phyloP scores from a whole-genome alignment of 2,113 vertebrate genomes.

The Glareola pratincola region DNA sequence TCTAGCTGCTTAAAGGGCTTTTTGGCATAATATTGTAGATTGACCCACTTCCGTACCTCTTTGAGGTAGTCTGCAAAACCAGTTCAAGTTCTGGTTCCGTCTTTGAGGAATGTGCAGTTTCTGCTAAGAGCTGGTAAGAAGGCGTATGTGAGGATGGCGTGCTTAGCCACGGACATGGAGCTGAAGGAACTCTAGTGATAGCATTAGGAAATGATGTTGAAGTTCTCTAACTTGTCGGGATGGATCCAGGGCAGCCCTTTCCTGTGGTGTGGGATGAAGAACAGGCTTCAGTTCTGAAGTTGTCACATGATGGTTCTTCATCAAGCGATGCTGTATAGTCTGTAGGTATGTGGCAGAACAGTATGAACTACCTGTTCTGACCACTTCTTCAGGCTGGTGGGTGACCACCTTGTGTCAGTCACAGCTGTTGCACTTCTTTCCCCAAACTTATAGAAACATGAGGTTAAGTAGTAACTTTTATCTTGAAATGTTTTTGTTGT shows the following conservation, averaged over 20 bases:
- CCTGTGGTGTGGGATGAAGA: not conserved
- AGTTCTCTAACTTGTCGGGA: not conserved
- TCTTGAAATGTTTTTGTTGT: not conserved
- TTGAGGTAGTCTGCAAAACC: not conserved
- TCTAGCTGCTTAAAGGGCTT: not conserved
- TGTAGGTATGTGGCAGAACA: not conserved
- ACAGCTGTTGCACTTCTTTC: not conserved
- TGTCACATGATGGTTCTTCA: not conserved
- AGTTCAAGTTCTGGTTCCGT: not conserved
- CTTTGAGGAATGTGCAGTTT: not conserved
- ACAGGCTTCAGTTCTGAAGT: not conserved
- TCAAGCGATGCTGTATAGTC: not conserved
- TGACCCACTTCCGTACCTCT: not conserved
- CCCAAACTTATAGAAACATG: not conserved
- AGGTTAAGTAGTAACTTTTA: not conserved
- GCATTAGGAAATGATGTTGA: not conserved
- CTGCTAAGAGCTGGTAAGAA: not conserved
- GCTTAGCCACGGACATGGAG: accelerated
- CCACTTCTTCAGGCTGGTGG: no score
- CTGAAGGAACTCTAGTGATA: accelerated
- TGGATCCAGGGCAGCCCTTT: not conserved
- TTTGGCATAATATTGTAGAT: accelerated
- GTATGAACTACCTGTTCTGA: not conserved
- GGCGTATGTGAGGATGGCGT: not conserved
- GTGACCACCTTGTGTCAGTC: not conserved